Percentiles rank a stretch among this genome's conserved stretches.
Evolutionary conservation across 2,113 vertebrate species (phyloP).

Genomic region (Channa maculata): DNA sequence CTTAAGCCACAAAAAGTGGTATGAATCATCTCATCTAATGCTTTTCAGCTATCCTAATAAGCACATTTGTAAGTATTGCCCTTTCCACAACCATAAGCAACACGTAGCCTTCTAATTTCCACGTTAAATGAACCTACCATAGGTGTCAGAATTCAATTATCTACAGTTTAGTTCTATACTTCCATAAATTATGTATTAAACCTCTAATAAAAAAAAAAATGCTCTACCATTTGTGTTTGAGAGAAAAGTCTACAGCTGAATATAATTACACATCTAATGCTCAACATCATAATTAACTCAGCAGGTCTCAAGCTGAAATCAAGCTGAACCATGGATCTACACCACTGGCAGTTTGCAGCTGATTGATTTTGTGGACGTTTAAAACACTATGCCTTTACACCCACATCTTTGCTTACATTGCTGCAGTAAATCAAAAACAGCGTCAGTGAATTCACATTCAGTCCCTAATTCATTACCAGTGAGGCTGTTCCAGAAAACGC

Average conservation of each 20-base stretch:
- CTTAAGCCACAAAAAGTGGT: no score
- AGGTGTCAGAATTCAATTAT: no score
- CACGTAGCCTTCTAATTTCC: no score
- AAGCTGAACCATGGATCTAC: constrained; percentile 2
- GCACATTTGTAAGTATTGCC: no score
- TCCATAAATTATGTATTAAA: neutral
- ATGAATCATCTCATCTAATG: no score
- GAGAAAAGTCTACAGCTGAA: neutral
- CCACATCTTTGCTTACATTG: constrained; percentile 31
- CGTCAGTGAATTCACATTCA: constrained; percentile 25
- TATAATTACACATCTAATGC: constrained; percentile 7
- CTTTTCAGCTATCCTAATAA: no score
- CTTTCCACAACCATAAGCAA: no score
- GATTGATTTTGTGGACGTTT: constrained; percentile 50
- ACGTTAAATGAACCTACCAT: no score
- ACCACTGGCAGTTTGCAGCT: constrained; percentile 33
- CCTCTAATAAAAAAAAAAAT: neutral
- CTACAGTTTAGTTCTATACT: no score
- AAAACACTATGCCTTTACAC: constrained; percentile 44
- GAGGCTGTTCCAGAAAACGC: constrained; percentile 54
- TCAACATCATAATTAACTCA: constrained; percentile 20
- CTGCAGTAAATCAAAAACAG: constrained; percentile 29
- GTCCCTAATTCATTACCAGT: constrained; percentile 39
- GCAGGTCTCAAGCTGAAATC: constrained; percentile 26
- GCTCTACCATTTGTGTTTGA: neutral